phyloP scores from a whole-genome alignment of 2,888 invertebrate genomes.

The Agrotis ipsilon region DNA sequence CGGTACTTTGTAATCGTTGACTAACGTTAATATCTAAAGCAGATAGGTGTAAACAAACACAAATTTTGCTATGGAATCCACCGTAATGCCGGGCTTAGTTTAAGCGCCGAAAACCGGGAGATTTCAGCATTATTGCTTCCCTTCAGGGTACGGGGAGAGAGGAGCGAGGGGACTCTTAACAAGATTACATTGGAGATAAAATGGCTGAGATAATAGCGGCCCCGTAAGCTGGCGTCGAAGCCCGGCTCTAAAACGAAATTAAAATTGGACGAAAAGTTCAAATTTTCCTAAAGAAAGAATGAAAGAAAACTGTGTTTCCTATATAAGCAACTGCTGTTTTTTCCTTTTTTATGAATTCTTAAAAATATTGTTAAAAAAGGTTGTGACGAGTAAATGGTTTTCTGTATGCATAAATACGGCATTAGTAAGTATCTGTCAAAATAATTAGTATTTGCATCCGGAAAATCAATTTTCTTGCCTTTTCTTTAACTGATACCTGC shows the following conservation, averaged over 20 bases:
- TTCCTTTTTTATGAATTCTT: not conserved
- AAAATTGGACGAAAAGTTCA: conserved; percentile 78
- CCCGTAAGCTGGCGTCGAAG: conserved; percentile 80
- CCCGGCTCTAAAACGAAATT: conserved; percentile 85
- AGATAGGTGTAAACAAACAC: conserved; percentile 68
- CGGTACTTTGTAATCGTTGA: too few relatives aligned
- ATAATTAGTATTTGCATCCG: too few relatives aligned
- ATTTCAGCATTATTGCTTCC: conserved; percentile 88
- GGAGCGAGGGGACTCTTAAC: conserved; percentile 85
- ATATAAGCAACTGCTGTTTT: not conserved
- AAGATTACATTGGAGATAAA: conserved; percentile 91
- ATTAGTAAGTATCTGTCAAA: too few relatives aligned
- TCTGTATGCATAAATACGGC: too few relatives aligned
- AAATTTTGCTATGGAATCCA: conserved; percentile 82
- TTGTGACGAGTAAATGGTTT: not conserved
- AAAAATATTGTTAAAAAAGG: not conserved
- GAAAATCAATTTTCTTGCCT: too few relatives aligned
- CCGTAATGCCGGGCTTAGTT: conserved; percentile 85
- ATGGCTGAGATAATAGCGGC: conserved; percentile 87
- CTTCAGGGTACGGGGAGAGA: conserved; percentile 65
- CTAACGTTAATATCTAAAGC: conserved; percentile 9
- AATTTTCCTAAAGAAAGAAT: conserved; percentile 43
- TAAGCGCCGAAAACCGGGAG: conserved; percentile 87
- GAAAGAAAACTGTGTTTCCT: too few relatives aligned
- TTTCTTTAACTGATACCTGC: too few relatives aligned